Base-by-base conservation (phyloP, 1,140 invertebrate genomes). In the Mycetomoellerius zeteki region DNA sequence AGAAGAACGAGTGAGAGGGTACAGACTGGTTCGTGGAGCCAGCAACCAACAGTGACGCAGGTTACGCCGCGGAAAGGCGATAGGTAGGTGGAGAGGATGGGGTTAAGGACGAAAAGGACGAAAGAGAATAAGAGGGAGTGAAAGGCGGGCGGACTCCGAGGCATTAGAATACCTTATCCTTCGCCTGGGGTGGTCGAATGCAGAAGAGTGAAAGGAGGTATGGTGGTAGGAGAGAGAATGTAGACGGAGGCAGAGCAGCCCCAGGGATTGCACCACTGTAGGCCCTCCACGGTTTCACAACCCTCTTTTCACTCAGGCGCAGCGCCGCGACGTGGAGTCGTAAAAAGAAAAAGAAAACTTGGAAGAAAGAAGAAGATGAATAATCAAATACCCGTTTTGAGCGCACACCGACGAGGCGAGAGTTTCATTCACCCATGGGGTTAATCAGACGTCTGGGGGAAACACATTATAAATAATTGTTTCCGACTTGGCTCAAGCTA, bases 131-230 rank as follows among this genome's bases (percentile, higher is more conserved):
- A 21, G 65, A 78, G 87, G 86, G 82, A 89, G 73, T 85, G 58
- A 69, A 87, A 85, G 75, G 62, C 60, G 24, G 43, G 60, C 43
- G 72, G 89, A 82, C 76, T 88, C 89, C 76, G 69, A 88, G 92
- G 91, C 93, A 93, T 90, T 93, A 88, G 89, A 93, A 94, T 94
- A 91, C 89, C 89, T 93, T 93, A 92, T 89, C 89, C 87, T 90
- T 76, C 64, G 64, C 78, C 64, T 65, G 67, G 62, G 80, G 76
- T 71, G 86, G 92, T 88, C 90, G 89, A 91, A 87, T 88, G 85
- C 62, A 62, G 82, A 90, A 73, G 84, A 91, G 85, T 90, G 91
- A 92, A 93, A 92, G 93, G 91, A 91, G 91, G 33, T 58, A 19
- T 52, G 76, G 52, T 86, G 87, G 69, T 82, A 52, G 75, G 21